These are phyloP conservation scores for Paedocypris micromegethes DNA, from an alignment of 2,797 vertebrate species.

Conservation along the genomic window DNA sequence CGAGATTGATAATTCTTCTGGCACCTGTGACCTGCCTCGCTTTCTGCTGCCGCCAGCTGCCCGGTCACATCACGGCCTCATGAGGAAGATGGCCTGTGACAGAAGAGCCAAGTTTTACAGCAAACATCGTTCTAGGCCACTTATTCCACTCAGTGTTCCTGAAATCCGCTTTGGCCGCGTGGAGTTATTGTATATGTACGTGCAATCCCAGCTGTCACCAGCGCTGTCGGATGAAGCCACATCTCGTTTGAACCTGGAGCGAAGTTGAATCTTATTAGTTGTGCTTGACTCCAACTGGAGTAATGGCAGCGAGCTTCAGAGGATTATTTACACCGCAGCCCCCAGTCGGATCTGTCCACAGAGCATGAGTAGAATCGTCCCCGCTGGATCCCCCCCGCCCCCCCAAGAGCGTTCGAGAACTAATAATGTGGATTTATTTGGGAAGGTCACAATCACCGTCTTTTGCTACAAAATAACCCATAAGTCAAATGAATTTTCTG, in stretches of 20 bases:
- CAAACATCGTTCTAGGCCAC: conserved; percentile 33
- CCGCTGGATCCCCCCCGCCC: no score
- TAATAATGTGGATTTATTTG: neutral
- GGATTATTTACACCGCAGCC: conserved; percentile 13
- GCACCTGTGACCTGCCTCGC: conserved; percentile 66
- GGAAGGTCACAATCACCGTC: neutral
- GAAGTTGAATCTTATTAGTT: conserved; percentile 31
- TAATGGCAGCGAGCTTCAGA: neutral
- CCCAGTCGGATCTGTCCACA: neutral
- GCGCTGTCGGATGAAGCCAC: conserved; percentile 9
- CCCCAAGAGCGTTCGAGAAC: no score
- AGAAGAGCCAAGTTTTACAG: conserved; percentile 42
- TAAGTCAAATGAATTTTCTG: no score
- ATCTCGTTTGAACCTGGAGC: conserved; percentile 11
- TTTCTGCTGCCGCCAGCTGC: conserved; percentile 58
- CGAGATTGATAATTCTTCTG: conserved; percentile 62
- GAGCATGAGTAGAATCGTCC: no score
- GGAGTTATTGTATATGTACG: conserved; percentile 2
- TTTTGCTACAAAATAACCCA: no score
- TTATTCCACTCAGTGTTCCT: conserved; percentile 31
- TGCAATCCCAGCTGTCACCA: conserved; percentile 13
- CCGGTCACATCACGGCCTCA: conserved; percentile 54
- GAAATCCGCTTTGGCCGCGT: conserved; percentile 27
- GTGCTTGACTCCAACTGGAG: conserved; percentile 16
- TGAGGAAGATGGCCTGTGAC: conserved; percentile 50